Base-by-base conservation (phyloP, 2,113 vertebrate genomes). In the Galbula dea region DNA sequence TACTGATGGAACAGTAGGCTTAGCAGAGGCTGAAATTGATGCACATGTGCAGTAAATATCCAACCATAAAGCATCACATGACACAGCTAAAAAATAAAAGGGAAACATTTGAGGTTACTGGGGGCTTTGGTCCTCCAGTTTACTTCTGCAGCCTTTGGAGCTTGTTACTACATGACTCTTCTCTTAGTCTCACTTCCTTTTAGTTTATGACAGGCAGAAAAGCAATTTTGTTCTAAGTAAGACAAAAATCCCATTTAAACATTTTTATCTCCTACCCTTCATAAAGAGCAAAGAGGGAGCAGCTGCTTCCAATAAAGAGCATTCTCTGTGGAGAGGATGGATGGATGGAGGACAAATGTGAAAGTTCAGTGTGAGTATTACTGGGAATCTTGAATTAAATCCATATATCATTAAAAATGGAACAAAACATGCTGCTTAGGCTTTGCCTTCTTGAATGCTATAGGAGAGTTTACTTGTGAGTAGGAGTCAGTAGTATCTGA, bases 211-310 rank as follows among this genome's bases (percentile, higher is more conserved):
- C 36, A 81, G 77, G 83, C 84, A 93, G 93, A 90, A 92, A 88
- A 83, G 52, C 72, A 89, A 80, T 93, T 95, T 90, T 92, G 41
- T 86, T 97, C 78, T 10, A 26, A 83, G 34, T 49, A 57, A 77
- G 87, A 92, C 62, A 87, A 89, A 96, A 97, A 83, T 82, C 77
- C 90, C 63, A 71, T 88, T 95, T 77, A 91, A 94, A 88, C 79
- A 24, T 90, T 95, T 93, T 59, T 86, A 62, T 85, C 82, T 88
- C 93, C 71, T 90, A 48, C 34, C 15, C 73, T 92, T 94, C 75
- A 43, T 96, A 49, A 96, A 91, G 83, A 94, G 85, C 84, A 83
- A 78, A 81, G 58, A 39, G 55, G 88, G 81, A 96, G 68, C 76
- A 90, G 86, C 80, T 95, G 72, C 65, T 94, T 80, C 83, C 76